Evolutionary conservation across 2,797 vertebrate genomes (phyloP).

Genomic region (Notolabrus celidotus): DNA sequence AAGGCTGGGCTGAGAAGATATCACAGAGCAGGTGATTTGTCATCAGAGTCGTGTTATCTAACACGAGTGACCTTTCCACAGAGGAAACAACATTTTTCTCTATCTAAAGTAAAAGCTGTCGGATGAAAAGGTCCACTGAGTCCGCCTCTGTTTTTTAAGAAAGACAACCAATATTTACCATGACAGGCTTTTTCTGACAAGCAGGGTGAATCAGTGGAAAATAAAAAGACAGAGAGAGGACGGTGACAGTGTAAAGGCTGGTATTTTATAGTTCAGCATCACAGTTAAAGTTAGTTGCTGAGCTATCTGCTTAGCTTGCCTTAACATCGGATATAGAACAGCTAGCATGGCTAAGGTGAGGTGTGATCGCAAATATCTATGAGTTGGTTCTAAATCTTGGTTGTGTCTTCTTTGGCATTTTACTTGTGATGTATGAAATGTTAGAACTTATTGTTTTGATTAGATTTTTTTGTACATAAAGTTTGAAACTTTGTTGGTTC

Average conservation of each 20-base stretch:
- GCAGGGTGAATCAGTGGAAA: constrained; percentile 5
- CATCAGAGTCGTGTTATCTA: constrained; percentile 57
- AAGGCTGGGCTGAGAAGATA: constrained; percentile 57
- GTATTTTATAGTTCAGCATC: background rate
- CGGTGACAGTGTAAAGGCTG: background rate
- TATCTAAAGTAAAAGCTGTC: constrained; percentile 25
- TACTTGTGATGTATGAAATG: no score
- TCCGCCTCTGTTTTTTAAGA: background rate
- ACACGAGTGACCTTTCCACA: constrained; percentile 63
- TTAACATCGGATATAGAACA: background rate
- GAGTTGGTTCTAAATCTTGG: no score
- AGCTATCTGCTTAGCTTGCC: constrained; percentile 5
- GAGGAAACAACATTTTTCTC: constrained; percentile 39
- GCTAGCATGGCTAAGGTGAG: no score
- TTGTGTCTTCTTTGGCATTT: no score
- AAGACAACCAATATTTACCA: constrained; percentile 32
- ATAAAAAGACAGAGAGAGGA: background rate
- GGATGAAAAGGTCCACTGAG: constrained; percentile 35
- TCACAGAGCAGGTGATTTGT: constrained; percentile 60
- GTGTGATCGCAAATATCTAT: no score
- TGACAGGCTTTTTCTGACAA: background rate
- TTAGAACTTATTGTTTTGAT: no score
- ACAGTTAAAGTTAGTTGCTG: background rate
- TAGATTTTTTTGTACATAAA: no score
- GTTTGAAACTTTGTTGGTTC: no score